Percentiles rank a stretch among this genome's conserved stretches.
These are phyloP conservation scores for Montipora capricornis DNA, from an alignment of 64 coral and sea anemone genomes.

Conservation along the genomic window DNA sequence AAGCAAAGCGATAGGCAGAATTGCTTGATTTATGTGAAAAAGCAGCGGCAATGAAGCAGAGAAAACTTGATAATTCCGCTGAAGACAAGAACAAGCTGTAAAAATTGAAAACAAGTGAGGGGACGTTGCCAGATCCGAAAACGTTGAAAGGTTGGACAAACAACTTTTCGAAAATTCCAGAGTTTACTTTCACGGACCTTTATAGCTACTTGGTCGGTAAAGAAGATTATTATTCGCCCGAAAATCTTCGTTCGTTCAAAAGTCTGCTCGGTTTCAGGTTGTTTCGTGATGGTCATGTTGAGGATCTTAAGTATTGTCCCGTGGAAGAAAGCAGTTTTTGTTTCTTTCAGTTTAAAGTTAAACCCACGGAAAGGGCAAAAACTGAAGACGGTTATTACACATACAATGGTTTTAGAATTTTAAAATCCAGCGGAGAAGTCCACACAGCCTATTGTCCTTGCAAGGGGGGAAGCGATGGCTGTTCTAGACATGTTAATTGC, in stretches of 20 bases:
- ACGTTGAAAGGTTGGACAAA: constrained; percentile 56
- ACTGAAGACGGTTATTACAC: constrained; percentile 65
- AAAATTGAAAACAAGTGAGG: constrained; percentile 67
- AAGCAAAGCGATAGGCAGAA: constrained; percentile 64
- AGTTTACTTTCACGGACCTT: constrained; percentile 74
- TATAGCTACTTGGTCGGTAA: constrained; percentile 76
- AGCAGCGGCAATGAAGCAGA: constrained; percentile 60
- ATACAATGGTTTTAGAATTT: constrained; percentile 64
- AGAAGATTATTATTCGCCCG: constrained; percentile 51
- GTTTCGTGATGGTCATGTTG: constrained; percentile 71
- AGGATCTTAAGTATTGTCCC: constrained; percentile 64
- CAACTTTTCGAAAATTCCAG: constrained; percentile 68
- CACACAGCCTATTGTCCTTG: constrained; percentile 67
- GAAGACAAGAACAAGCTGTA: constrained; percentile 57
- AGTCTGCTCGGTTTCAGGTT: constrained; percentile 66
- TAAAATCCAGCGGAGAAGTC: constrained; percentile 55
- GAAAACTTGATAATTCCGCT: constrained; percentile 44
- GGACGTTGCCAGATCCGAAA: constrained; percentile 64
- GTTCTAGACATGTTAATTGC: not conserved
- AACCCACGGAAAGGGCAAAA: constrained; percentile 70
- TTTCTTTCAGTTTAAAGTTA: constrained; percentile 71
- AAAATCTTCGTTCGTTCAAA: constrained; percentile 74
- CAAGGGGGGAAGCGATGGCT: constrained; percentile 68
- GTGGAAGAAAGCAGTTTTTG: constrained; percentile 43
- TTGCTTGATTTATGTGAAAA: constrained; percentile 57